These are phyloP conservation scores for Grallaria varia DNA, from an alignment of 2,113 vertebrate species.

Conservation along the genomic window DNA sequence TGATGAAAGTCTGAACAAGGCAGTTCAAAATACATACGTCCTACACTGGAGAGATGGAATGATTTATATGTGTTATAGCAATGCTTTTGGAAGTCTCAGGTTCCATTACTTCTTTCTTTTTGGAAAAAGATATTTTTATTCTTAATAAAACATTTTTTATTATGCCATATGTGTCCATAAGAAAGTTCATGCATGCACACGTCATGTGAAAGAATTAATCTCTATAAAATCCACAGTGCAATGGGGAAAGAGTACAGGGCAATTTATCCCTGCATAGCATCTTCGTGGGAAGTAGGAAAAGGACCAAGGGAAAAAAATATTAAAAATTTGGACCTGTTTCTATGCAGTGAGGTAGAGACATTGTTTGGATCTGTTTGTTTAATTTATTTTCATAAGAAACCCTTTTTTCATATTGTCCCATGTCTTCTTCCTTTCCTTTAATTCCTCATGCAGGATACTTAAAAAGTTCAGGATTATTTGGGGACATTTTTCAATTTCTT, in stretches of 20 bases:
- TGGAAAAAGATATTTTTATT: neutral
- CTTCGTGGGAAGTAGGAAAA: neutral
- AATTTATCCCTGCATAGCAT: neutral
- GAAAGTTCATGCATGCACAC: neutral
- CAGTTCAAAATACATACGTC: neutral
- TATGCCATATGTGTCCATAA: neutral
- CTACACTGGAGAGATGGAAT: neutral
- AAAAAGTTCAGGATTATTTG: neutral
- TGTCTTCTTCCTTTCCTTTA: neutral
- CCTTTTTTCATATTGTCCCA: neutral
- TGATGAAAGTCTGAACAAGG: neutral
- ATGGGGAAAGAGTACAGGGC: neutral
- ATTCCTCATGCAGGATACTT: neutral
- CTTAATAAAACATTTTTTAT: slow-evolving; percentile 21
- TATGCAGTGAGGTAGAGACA: neutral
- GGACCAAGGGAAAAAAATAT: neutral
- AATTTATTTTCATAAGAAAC: neutral
- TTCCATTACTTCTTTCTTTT: neutral
- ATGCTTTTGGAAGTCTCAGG: neutral
- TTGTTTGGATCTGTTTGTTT: neutral
- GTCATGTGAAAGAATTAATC: neutral
- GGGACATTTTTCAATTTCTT: neutral
- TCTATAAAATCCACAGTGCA: neutral
- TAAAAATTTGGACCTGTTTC: neutral
- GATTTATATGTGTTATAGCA: neutral